Percentiles rank a stretch among this genome's conserved stretches.
Conservation (phyloP, 2,113 vertebrate genomes). For the Glareola pratincola region DNA sequence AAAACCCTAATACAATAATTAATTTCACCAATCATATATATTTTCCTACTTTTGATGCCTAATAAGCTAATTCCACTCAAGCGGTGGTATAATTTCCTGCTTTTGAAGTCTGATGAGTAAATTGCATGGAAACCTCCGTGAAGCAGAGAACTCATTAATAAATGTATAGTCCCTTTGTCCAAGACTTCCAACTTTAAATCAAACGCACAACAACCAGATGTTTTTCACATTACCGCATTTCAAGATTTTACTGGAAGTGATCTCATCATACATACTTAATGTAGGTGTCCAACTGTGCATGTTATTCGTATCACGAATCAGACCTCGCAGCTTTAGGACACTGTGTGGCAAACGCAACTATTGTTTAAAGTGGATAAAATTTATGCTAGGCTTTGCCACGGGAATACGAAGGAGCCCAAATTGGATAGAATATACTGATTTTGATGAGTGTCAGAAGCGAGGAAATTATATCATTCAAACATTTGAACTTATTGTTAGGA, state of each 20-base stretch:
- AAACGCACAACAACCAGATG: constrained; percentile 75
- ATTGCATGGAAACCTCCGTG: constrained; percentile 54
- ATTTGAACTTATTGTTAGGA: neutral
- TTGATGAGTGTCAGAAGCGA: constrained; percentile 41
- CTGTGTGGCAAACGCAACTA: constrained; percentile 6
- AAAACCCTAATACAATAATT: neutral
- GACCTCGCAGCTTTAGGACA: constrained; percentile 44
- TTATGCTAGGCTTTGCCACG: neutral
- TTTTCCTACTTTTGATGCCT: constrained; percentile 26
- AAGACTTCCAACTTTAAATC: constrained; percentile 74
- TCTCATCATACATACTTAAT: constrained; percentile 73
- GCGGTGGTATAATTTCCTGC: neutral
- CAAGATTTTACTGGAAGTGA: constrained; percentile 81
- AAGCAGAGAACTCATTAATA: constrained; percentile 61
- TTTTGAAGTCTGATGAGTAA: constrained; percentile 53
- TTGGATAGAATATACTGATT: neutral
- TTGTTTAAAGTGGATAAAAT: constrained; percentile 48
- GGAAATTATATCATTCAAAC: constrained; percentile 44
- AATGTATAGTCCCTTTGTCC: constrained; percentile 61
- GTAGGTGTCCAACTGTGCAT: constrained; percentile 67
- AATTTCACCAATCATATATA: neutral
- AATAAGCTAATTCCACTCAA: constrained; percentile 24
- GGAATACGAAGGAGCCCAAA: constrained; percentile 28
- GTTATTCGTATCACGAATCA: constrained; percentile 69
- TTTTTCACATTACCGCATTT: constrained; percentile 75